Percentiles rank a stretch among this genome's conserved stretches.
These are phyloP conservation scores for Catostylus mosaicus DNA, from an alignment of 30 jellyfish, hydroid and myxozoan species.

Conservation along the genomic window DNA sequence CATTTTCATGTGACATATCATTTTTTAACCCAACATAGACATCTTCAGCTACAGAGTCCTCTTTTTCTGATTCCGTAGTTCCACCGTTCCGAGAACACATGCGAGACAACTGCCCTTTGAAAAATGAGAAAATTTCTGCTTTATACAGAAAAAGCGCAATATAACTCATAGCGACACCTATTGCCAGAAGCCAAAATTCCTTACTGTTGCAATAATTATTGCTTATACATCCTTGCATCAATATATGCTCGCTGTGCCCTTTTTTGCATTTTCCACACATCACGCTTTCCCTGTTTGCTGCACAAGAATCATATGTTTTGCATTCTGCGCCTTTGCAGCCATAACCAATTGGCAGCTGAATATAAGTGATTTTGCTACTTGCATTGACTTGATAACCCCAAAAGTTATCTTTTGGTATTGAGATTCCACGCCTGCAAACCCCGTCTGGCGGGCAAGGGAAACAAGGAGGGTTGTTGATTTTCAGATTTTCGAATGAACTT, in stretches of 20 bases:
- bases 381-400: slow-evolving; percentile 21
- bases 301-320: slow-evolving; percentile 12
- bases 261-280: slow-evolving; percentile 5
- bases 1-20: no score
- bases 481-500: slow-evolving; percentile 1
- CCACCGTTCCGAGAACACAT: neutral
- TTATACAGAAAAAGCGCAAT: neutral
- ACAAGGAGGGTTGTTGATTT: neutral
- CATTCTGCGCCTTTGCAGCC: slow-evolving; percentile 35
- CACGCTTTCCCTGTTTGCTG: neutral
- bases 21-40: neutral
- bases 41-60: neutral
- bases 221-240: neutral
- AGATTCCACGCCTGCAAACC: neutral
- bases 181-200: slow-evolving; percentile 15
- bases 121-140: neutral
- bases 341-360: slow-evolving; percentile 24
- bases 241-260: slow-evolving; percentile 26
- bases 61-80: neutral
- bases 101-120: neutral
- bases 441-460: slow-evolving; percentile 16
- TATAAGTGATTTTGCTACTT: neutral
- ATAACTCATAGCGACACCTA: neutral
- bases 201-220: neutral
- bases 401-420: slow-evolving; percentile 3